Evolutionary conservation across 2,113 vertebrate genomes (phyloP).

Genomic region (Pachyramphus minor): DNA sequence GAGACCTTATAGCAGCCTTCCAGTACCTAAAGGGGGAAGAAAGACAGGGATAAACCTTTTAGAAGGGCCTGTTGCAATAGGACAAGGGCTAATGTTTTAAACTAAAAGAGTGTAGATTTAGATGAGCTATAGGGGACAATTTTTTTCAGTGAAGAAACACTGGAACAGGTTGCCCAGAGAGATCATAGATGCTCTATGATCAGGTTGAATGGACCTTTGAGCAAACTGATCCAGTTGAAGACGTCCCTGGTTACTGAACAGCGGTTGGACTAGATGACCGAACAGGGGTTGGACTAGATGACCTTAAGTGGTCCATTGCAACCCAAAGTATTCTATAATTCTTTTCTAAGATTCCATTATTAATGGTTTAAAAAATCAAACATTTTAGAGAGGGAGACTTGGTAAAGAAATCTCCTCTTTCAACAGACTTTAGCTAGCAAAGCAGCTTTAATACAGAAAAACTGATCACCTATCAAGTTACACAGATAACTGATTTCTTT

Average conservation of each 20-base stretch:
- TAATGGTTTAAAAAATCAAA: constrained; percentile 56
- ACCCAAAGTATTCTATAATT: neutral
- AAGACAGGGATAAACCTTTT: neutral
- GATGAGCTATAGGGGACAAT: neutral
- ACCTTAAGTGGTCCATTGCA: neutral
- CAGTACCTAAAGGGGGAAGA: neutral
- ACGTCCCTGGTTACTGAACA: neutral
- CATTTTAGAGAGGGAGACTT: neutral
- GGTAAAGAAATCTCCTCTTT: neutral
- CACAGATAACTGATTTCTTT: neutral
- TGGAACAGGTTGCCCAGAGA: neutral
- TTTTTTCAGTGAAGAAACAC: neutral
- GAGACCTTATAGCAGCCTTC: neutral
- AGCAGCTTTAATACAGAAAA: neutral
- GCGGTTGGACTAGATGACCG: neutral
- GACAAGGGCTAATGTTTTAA: neutral
- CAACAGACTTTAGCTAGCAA: neutral
- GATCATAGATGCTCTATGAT: fast-evolving
- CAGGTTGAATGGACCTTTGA: neutral
- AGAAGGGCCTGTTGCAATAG: neutral
- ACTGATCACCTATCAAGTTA: neutral
- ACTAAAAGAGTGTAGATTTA: neutral
- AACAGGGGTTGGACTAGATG: neutral
- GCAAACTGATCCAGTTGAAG: neutral
- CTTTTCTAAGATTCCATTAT: neutral